Conservation (phyloP, 2,888 invertebrate species). For the Dasypogon diadema region DNA sequence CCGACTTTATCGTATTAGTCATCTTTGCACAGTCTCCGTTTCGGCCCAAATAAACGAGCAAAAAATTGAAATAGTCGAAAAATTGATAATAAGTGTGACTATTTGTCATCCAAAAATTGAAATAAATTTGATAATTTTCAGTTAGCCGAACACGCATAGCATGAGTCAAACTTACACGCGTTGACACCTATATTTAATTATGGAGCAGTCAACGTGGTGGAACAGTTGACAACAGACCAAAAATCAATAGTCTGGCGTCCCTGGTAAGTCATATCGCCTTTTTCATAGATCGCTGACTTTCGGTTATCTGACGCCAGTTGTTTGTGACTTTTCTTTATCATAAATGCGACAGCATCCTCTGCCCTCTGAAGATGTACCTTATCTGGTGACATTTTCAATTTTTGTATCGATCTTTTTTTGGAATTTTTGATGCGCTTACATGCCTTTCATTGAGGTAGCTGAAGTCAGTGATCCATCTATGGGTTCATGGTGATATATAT, state of each 20-base stretch:
- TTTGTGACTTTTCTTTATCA: neutral
- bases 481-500: too few species aligned
- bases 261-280: neutral
- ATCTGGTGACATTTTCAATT: neutral
- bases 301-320: neutral
- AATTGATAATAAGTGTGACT: too few species aligned
- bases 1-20: too few species aligned
- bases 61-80: too few species aligned
- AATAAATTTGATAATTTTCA: neutral
- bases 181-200: too few species aligned
- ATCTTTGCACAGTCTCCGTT: too few species aligned
- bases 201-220: too few species aligned
- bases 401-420: neutral
- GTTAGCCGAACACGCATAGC: too few species aligned
- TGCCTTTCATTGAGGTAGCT: neutral
- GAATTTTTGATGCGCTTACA: neutral
- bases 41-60: too few species aligned
- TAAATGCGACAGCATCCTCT: neutral
- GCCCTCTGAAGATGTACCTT: neutral
- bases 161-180: too few species aligned
- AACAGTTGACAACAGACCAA: neutral
- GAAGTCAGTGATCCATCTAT: neutral
- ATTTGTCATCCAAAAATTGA: neutral
- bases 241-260: neutral
- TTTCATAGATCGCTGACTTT: neutral